These are phyloP conservation scores for Polyommatus iphigenia DNA, from an alignment of 2,888 invertebrate genomes.

Conservation along the genomic window DNA sequence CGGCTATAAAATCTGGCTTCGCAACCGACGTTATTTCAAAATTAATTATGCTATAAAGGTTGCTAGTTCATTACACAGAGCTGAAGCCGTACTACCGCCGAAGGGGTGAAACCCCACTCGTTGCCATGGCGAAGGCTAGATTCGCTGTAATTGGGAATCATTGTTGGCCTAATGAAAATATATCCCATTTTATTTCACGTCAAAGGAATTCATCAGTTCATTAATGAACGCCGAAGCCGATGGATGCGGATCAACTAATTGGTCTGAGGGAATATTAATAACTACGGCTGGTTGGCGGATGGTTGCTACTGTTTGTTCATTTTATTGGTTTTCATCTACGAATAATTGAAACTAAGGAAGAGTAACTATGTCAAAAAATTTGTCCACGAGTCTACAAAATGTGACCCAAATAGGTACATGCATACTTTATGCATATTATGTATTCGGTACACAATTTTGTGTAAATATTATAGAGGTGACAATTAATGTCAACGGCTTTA, in stretches of 20 bases:
- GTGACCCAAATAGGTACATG: no score
- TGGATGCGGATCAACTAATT: constrained; percentile 2
- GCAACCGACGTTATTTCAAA: constrained; percentile 16
- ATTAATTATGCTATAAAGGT: constrained; percentile 39
- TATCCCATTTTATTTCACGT: constrained; percentile 25
- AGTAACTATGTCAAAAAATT: no score
- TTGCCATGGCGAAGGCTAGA: constrained; percentile 38
- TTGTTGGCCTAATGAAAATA: constrained; percentile 32
- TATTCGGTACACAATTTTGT: no score
- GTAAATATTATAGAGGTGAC: no score
- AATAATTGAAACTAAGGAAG: no score
- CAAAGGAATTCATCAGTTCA: constrained; percentile 19
- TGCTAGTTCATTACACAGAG: constrained; percentile 45
- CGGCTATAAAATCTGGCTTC: constrained; percentile 26
- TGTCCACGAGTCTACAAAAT: no score
- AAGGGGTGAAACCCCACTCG: constrained; percentile 55
- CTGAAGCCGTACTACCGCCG: constrained; percentile 53
- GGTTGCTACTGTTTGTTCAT: neutral
- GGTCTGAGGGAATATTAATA: neutral
- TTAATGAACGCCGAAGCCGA: neutral
- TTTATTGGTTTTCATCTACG: neutral
- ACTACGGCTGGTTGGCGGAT: neutral
- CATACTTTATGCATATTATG: no score
- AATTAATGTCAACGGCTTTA: no score
- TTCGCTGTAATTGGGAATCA: constrained; percentile 37